phyloP scores from a whole-genome alignment of 2,113 vertebrate species.

The Piprites chloris region DNA sequence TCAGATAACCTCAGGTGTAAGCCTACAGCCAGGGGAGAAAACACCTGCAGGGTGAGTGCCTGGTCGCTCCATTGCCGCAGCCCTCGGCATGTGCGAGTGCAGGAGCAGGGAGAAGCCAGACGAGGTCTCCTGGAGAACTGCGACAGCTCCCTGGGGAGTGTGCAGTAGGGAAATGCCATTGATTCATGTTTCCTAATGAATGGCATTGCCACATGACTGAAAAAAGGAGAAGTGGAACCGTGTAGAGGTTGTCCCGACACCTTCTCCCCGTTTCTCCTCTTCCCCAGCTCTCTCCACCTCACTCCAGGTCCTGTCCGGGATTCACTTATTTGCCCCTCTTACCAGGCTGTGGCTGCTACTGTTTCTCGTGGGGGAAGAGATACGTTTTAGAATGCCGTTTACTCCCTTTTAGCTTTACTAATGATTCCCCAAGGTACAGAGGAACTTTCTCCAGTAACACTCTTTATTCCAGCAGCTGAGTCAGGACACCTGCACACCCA shows the following conservation, averaged over 20 bases:
- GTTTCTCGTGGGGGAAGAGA: not conserved
- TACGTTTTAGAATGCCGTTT: not conserved
- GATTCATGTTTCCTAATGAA: not conserved
- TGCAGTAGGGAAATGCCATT: not conserved
- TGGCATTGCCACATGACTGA: not conserved
- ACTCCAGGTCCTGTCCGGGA: not conserved
- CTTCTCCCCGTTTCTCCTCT: not conserved
- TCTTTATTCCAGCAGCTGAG: not conserved
- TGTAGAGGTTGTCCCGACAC: not conserved
- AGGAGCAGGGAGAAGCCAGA: not conserved
- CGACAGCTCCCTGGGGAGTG: not conserved
- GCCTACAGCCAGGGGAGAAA: not conserved
- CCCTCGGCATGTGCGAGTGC: rapidly evolving
- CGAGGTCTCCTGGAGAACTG: not conserved
- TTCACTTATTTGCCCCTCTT: not conserved
- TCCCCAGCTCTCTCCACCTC: not conserved
- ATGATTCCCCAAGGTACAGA: not conserved
- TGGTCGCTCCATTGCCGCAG: rapidly evolving
- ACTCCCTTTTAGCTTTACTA: not conserved
- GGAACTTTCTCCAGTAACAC: not conserved
- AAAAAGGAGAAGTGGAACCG: not conserved
- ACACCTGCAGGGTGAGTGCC: rapidly evolving
- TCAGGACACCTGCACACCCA: not conserved
- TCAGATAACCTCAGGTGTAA: not conserved
- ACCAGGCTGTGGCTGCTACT: not conserved